Conservation (phyloP, 2,113 vertebrate genomes). For the Isurus oxyrinchus region DNA sequence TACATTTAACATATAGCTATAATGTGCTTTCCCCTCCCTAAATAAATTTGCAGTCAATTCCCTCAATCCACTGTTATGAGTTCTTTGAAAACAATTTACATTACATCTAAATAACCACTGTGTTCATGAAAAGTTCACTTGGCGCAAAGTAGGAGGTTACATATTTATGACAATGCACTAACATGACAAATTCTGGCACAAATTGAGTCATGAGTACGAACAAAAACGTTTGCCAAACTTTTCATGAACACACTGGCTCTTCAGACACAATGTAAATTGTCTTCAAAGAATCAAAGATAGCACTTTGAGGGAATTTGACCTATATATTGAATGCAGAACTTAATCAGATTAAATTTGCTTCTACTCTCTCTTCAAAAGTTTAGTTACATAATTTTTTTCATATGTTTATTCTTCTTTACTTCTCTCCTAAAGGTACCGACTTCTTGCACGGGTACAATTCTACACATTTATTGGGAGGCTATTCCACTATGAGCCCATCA, state of each 20-base stretch:
- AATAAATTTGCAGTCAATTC: not conserved
- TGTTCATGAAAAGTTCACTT: not conserved
- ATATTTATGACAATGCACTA: not conserved
- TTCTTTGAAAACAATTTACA: not conserved
- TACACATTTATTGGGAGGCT: not conserved
- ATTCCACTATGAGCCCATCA: not conserved
- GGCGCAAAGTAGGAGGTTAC: not conserved
- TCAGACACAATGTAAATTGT: not conserved
- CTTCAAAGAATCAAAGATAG: not conserved
- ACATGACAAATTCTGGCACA: not conserved
- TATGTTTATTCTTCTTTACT: not conserved
- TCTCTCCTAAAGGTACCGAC: not conserved
- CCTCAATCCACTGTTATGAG: not conserved
- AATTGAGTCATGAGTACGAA: not conserved
- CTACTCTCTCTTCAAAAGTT: not conserved
- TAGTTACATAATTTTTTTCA: not conserved
- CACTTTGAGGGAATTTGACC: not conserved
- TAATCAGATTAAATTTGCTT: not conserved
- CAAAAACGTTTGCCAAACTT: not conserved
- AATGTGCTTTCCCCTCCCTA: not conserved
- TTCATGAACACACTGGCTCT: not conserved
- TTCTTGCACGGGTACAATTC: not conserved
- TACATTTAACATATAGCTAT: not conserved
- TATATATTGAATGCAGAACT: not conserved
- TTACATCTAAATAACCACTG: not conserved